Evolutionary conservation across 2,113 vertebrate species (phyloP).

Genomic region (Haemorhous mexicanus): DNA sequence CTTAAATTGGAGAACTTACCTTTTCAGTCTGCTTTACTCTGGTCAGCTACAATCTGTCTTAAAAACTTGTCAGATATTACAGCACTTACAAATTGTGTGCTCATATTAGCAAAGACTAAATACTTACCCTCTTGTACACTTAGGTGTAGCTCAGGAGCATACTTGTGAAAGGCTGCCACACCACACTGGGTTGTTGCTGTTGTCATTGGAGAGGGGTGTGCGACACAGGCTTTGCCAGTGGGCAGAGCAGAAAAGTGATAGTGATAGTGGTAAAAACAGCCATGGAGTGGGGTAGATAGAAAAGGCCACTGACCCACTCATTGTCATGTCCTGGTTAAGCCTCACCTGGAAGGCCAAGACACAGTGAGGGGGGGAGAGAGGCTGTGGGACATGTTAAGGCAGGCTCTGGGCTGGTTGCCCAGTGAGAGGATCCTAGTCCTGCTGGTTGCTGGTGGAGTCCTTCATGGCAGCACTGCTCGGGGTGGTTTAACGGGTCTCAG

Average conservation of each 20-base stretch:
- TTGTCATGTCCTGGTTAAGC: not conserved
- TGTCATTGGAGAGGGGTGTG: not conserved
- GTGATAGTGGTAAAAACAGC: not conserved
- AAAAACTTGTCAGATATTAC: not conserved
- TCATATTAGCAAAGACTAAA: not conserved
- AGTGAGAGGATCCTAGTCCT: not conserved
- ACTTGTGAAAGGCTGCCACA: not conserved
- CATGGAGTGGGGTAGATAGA: not conserved
- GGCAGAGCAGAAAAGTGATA: not conserved
- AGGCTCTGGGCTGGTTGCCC: not conserved
- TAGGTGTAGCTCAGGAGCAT: not conserved
- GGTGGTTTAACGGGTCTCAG: not conserved
- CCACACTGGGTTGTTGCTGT: not conserved
- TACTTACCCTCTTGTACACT: not conserved
- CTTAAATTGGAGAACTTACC: not conserved
- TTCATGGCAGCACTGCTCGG: not conserved
- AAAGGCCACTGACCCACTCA: not conserved
- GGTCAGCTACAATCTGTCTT: not conserved
- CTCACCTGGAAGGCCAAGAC: not conserved
- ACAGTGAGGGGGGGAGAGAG: not conserved
- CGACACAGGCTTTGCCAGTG: not conserved
- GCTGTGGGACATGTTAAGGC: not conserved
- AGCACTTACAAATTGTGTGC: not conserved
- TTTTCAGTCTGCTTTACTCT: not conserved
- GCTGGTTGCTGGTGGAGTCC: not conserved